These are phyloP conservation scores for Atta colombica DNA, from an alignment of 1,140 invertebrate genomes.

Conservation along the genomic window DNA sequence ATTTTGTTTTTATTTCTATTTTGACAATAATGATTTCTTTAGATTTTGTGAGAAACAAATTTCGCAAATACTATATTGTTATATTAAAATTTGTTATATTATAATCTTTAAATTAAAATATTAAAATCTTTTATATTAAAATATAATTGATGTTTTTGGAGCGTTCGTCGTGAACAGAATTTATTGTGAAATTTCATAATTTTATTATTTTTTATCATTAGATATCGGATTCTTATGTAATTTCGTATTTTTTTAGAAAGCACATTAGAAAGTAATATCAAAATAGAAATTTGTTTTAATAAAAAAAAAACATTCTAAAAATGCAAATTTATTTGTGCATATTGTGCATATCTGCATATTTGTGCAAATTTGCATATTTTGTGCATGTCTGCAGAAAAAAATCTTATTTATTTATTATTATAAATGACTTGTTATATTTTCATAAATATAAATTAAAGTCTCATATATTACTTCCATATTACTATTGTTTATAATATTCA, in stretches of 20 bases:
- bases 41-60: background rate
- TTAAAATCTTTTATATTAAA: background rate
- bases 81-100: background rate
- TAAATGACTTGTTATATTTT: background rate
- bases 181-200: background rate
- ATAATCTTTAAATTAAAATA: background rate
- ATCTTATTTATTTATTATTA: too few relatives aligned
- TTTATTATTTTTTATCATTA: background rate
- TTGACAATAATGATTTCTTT: background rate
- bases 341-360: too few relatives aligned
- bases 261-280: too few relatives aligned
- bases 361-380: too few relatives aligned
- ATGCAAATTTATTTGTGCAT: too few relatives aligned
- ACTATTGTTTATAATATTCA: background rate
- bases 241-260: too few relatives aligned
- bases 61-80: background rate
- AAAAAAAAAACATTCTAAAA: too few relatives aligned
- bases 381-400: too few relatives aligned
- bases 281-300: too few relatives aligned
- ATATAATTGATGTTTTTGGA: background rate
- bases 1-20: background rate
- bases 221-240: too few relatives aligned
- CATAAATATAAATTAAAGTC: background rate
- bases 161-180: background rate
- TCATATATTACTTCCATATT: too few relatives aligned